These are phyloP conservation scores for Propsilocerus akamusi DNA, from an alignment of 1,140 invertebrate genomes.

Conservation along the genomic window DNA sequence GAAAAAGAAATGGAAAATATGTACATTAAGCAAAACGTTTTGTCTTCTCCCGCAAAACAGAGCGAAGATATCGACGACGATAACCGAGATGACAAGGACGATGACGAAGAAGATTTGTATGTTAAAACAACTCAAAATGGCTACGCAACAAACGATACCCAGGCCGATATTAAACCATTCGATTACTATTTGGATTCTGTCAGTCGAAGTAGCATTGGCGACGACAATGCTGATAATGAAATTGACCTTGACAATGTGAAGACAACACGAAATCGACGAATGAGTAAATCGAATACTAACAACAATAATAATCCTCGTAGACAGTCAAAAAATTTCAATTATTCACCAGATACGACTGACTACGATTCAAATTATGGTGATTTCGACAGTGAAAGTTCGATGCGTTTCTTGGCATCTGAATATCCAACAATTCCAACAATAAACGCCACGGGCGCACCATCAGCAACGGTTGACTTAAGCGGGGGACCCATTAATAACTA, in stretches of 20 bases:
- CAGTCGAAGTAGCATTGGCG: background rate
- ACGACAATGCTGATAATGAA: background rate
- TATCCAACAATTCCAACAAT: background rate
- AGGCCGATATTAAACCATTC: background rate
- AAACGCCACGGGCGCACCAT: background rate
- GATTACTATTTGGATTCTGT: background rate
- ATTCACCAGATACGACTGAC: conserved; percentile 90
- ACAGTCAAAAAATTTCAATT: conserved; percentile 43
- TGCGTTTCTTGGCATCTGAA: background rate
- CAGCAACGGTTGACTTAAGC: conserved; percentile 15
- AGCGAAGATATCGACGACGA: background rate
- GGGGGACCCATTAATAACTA: conserved; percentile 15
- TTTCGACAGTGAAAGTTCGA: conserved; percentile 45
- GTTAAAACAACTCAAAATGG: background rate
- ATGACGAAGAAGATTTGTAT: background rate
- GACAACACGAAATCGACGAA: background rate
- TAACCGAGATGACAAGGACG: background rate
- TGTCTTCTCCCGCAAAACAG: too few species aligned
- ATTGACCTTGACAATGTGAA: background rate
- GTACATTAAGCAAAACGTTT: too few species aligned
- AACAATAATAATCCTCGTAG: conserved; percentile 10
- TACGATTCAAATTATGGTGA: conserved; percentile 78
- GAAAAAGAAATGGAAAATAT: background rate
- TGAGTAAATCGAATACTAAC: background rate
- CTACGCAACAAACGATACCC: background rate